phyloP scores from a whole-genome alignment of 2,888 invertebrate species.

The Ptychoptera contaminata region DNA sequence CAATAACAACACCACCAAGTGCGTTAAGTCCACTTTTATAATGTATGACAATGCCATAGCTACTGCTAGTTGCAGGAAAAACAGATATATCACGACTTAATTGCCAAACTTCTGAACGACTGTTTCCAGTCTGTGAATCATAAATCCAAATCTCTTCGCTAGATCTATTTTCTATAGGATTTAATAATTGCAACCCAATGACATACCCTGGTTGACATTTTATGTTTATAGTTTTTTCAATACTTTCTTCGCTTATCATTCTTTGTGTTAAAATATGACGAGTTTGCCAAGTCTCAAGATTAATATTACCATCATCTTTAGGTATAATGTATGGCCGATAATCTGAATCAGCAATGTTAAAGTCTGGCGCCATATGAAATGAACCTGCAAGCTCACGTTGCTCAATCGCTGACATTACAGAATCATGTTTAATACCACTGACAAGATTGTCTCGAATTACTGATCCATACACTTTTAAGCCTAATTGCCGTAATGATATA shows the following conservation, averaged over 20 bases:
- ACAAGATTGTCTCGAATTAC: constrained; percentile 66
- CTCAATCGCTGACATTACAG: constrained; percentile 63
- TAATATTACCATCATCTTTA: constrained; percentile 41
- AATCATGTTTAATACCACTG: constrained; percentile 86
- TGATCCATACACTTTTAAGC: constrained; percentile 62
- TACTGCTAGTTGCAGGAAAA: constrained; percentile 79
- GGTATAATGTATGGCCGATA: constrained; percentile 63
- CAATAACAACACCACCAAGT: constrained; percentile 66
- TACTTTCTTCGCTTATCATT: constrained; percentile 36
- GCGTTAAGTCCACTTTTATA: constrained; percentile 67
- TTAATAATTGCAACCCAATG: constrained; percentile 75
- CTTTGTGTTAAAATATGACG: constrained; percentile 65
- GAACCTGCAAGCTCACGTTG: constrained; percentile 88
- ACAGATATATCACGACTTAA: constrained; percentile 69
- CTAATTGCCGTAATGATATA: constrained; percentile 76
- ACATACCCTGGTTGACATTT: constrained; percentile 69
- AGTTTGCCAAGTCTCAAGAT: constrained; percentile 56
- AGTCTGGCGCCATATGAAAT: constrained; percentile 59
- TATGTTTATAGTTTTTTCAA: constrained; percentile 42
- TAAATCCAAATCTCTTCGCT: constrained; percentile 68
- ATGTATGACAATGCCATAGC: constrained; percentile 62
- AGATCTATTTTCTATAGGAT: constrained; percentile 78
- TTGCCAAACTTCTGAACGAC: constrained; percentile 54
- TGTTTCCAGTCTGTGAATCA: constrained; percentile 54
- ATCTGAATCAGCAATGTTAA: constrained; percentile 47